Conservation (phyloP, 92 coral and sea anemone species). For the Epizoanthus scotinus region DNA sequence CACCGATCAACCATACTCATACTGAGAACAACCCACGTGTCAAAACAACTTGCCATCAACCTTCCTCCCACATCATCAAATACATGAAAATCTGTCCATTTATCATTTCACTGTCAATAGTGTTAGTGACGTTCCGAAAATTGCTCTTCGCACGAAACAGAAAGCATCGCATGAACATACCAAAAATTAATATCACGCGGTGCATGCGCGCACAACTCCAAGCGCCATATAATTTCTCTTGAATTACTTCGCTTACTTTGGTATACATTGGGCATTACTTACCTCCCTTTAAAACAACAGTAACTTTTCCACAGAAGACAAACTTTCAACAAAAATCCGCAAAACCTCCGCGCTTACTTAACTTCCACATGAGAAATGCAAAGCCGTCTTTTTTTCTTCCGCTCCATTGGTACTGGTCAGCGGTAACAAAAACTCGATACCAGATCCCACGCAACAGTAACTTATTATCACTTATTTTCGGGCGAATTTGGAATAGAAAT, state of each 20-base stretch:
- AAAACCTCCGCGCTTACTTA: background rate
- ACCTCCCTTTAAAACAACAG: conserved; percentile 19
- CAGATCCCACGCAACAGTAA: conserved; percentile 13
- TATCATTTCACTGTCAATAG: background rate
- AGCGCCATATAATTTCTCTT: background rate
- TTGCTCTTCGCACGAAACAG: conserved; percentile 32
- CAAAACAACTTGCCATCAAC: conserved; percentile 10
- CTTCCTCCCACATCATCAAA: background rate
- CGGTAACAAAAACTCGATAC: conserved; percentile 7
- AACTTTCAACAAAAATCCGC: conserved; percentile 8
- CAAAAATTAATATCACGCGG: conserved; percentile 41
- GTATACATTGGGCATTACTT: background rate
- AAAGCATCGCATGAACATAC: conserved; percentile 37
- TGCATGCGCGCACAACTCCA: conserved; percentile 22
- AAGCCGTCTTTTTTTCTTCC: conserved; percentile 41
- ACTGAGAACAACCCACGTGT: conserved; percentile 40
- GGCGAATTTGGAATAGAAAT: too few species aligned
- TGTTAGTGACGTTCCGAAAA: background rate
- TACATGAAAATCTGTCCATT: background rate
- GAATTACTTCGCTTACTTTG: conserved; percentile 1
- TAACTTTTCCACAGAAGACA: conserved; percentile 8
- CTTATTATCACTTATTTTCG: too few species aligned
- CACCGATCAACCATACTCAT: background rate
- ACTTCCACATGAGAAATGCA: conserved; percentile 31
- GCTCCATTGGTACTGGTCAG: conserved; percentile 36